Evolutionary conservation across 2,888 invertebrate species (phyloP).

Genomic region (Lordiphosa fenestrarum): DNA sequence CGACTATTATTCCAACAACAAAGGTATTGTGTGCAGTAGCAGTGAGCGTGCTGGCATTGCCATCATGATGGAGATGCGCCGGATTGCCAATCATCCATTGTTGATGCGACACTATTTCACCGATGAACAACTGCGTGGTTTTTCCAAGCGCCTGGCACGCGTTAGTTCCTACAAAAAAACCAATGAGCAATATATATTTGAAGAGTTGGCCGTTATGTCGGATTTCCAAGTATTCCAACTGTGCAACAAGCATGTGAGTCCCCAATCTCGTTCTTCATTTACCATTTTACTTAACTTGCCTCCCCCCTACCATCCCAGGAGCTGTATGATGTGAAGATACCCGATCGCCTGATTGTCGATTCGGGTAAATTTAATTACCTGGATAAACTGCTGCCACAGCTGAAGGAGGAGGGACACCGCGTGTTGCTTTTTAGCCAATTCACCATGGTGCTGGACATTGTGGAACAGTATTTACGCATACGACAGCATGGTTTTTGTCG

Average conservation of each 20-base stretch:
- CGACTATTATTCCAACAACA: slow-evolving; percentile 84
- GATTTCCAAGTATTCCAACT: slow-evolving; percentile 95
- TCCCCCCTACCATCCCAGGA: slow-evolving; percentile 80
- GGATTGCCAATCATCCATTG: slow-evolving; percentile 96
- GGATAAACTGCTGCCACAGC: slow-evolving; percentile 87
- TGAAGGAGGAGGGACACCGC: slow-evolving; percentile 88
- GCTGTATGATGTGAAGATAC: slow-evolving; percentile 84
- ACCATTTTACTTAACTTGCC: neutral
- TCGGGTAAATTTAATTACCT: slow-evolving; percentile 94
- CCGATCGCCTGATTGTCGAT: slow-evolving; percentile 86
- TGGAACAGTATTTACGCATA: slow-evolving; percentile 92
- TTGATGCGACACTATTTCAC: slow-evolving; percentile 88
- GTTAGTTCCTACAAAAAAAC: slow-evolving; percentile 88
- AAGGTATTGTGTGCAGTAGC: slow-evolving; percentile 83
- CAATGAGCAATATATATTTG: slow-evolving; percentile 89
- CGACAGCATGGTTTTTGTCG: slow-evolving; percentile 88
- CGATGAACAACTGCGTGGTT: slow-evolving; percentile 83
- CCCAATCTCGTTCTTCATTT: neutral
- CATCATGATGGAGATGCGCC: slow-evolving; percentile 96
- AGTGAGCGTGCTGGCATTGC: slow-evolving; percentile 85
- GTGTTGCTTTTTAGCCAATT: slow-evolving; percentile 98
- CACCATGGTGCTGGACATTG: slow-evolving; percentile 95
- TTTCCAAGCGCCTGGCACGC: slow-evolving; percentile 86
- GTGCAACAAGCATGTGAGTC: slow-evolving; percentile 83
- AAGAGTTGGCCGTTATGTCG: slow-evolving; percentile 92